Evolutionary conservation across 1,140 invertebrate species (phyloP), one percentile per base, ranked within the genome.

Genomic region (Pogonomyrmex barbatus): DNA sequence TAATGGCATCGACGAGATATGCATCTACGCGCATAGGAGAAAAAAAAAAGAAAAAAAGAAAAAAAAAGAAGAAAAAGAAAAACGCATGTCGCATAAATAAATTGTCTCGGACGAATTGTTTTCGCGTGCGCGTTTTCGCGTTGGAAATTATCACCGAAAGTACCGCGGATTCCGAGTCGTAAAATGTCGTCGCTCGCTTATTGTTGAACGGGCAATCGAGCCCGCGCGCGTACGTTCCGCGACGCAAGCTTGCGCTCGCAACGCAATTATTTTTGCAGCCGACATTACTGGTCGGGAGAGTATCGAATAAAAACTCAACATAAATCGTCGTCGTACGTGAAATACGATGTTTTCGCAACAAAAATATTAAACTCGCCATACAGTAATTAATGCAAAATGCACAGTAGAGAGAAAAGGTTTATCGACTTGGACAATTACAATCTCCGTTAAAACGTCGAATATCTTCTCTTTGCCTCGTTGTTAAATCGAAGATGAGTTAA

Each of bases 31-130:
- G 30, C 0, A 17, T 9, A 30, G 24, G 52, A 47, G 12, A 47
- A 58, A 8, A n/a, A 47, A 24, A 24, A 24, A 24, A 24, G 0
- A 24, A 24, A 24, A 24, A 24, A 24, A 24, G n/a, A 24, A 24
- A 24, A 24, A 24, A 24, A 24, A 24, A 0, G 24, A 24, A 0
- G 24, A 24, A 24, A 24, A 24, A 24, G 24, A 24, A 24, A 24
- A 24, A 24, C 24, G 24, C 8, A 68, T n/a, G 5, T 68, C 65
- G 42, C 42, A 2, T 14, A 47, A 71, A 81, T 81, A 81, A 81
- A 71, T 56, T 71, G 36, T 86, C 73, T 68, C 50, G 52, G 42
- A 47, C n/a, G 17, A 56, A 50, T 68, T 50, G 45, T 50, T 24
- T 62, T 1, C 76, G 45, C 62, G 76, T 33, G 36, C 12, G 77